A percentile compares a stretch with the other conserved stretches of the same genome.
Evolutionary conservation across 2,888 invertebrate species (phyloP).

Genomic region (Allygus modestus): DNA sequence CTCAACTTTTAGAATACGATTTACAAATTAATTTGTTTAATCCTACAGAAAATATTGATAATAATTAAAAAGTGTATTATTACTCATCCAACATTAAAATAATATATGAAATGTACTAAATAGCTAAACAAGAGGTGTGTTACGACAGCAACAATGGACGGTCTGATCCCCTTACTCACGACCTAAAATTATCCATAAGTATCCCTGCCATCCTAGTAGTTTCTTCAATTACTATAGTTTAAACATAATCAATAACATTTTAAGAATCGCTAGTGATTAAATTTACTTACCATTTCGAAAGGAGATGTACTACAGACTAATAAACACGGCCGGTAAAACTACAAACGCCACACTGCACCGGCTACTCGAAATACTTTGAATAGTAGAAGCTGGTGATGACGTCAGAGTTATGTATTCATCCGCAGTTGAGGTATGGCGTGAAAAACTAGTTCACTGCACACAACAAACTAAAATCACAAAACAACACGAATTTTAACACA

Average conservation of each 20-base stretch:
- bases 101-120: background rate
- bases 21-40: background rate
- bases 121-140: background rate
- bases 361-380: slow-evolving; percentile 69
- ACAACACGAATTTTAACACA: slow-evolving; percentile 39
- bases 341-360: slow-evolving; percentile 69
- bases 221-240: background rate
- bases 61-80: no score
- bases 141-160: slow-evolving; percentile 49
- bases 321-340: slow-evolving; percentile 69
- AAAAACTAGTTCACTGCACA: slow-evolving; percentile 62
- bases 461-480: slow-evolving; percentile 52
- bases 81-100: background rate
- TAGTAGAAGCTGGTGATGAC: slow-evolving; percentile 69
- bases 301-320: slow-evolving; percentile 68
- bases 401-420: slow-evolving; percentile 69
- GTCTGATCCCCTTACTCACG: background rate
- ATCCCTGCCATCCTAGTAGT: slow-evolving; percentile 20
- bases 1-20: background rate
- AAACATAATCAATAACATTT: background rate
- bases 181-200: slow-evolving; percentile 18
- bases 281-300: slow-evolving; percentile 62
- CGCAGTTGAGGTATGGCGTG: slow-evolving; percentile 63
- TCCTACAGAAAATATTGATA: no score
- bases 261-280: background rate